Percentiles rank a stretch among this genome's conserved stretches.
Conservation (phyloP, 2,797 vertebrate genomes). For the Sebastes diploproa region DNA sequence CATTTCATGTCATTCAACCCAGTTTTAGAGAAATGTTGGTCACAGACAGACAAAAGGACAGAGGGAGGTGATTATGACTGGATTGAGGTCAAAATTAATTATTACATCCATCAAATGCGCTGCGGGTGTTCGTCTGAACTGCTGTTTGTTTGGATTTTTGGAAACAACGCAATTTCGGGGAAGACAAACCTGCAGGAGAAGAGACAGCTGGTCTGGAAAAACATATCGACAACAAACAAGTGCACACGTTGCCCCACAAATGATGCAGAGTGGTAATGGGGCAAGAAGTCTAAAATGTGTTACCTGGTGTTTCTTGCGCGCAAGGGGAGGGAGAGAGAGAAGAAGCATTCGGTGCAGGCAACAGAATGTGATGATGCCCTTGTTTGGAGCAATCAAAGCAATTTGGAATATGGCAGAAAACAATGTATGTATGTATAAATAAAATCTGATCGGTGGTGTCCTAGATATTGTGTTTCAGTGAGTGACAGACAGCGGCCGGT, state of each 20-base stretch:
- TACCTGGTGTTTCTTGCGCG: neutral
- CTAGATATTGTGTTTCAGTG: slow-evolving; percentile 22
- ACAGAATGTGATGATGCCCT: neutral
- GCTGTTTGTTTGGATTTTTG: slow-evolving; percentile 14
- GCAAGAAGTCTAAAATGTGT: slow-evolving; percentile 33
- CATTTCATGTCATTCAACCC: neutral
- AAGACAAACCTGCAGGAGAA: slow-evolving; percentile 8
- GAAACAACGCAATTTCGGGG: neutral
- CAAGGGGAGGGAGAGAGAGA: neutral
- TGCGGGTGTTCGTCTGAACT: slow-evolving; percentile 12
- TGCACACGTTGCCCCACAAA: slow-evolving; percentile 21
- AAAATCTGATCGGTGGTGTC: slow-evolving; percentile 21
- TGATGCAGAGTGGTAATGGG: slow-evolving; percentile 47
- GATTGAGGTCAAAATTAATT: slow-evolving; percentile 3
- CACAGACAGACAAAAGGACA: neutral
- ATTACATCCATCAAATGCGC: slow-evolving; percentile 21
- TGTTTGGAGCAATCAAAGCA: slow-evolving; percentile 1
- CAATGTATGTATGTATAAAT: neutral
- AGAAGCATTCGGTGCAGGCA: neutral
- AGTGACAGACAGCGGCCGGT: slow-evolving; percentile 29
- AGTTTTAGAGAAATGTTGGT: neutral
- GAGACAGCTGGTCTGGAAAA: slow-evolving; percentile 19
- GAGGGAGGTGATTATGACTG: neutral
- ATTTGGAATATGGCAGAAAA: slow-evolving; percentile 1
- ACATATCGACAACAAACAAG: slow-evolving; percentile 9